Evolutionary conservation across 2,797 vertebrate genomes (phyloP).

Genomic region (Morus bassanus): DNA sequence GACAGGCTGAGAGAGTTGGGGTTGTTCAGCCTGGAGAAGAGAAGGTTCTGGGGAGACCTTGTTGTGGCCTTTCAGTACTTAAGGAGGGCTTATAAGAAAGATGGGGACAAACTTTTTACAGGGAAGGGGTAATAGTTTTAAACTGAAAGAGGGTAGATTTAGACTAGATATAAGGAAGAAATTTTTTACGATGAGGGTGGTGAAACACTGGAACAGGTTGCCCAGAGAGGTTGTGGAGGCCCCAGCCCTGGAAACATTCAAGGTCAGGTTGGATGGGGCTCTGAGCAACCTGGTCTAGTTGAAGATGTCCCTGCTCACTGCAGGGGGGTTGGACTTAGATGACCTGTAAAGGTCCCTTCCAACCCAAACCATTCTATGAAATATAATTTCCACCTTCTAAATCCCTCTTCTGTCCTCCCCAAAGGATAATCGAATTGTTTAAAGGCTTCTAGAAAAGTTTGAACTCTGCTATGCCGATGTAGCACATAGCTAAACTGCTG

Average conservation of each 20-base stretch:
- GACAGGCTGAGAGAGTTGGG: not conserved
- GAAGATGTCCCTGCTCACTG: not conserved
- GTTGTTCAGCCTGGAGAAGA: not conserved
- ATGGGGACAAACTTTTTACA: not conserved
- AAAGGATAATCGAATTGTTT: rapidly evolving
- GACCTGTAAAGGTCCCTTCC: not conserved
- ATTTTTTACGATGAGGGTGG: rapidly evolving
- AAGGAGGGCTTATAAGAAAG: not conserved
- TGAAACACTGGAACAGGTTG: not conserved
- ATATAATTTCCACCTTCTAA: rapidly evolving
- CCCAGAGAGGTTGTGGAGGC: not conserved
- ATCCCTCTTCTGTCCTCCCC: not conserved
- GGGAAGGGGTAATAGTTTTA: not conserved
- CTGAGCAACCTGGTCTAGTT: not conserved
- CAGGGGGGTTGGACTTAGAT: not conserved
- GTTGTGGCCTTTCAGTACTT: not conserved
- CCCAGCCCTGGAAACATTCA: not conserved
- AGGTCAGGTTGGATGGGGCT: rapidly evolving
- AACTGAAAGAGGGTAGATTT: not conserved
- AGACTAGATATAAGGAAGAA: not conserved
- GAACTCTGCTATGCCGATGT: not conserved
- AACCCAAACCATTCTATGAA: not conserved
- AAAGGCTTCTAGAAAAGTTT: not conserved
- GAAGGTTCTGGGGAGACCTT: not conserved
- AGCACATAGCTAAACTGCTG: not conserved